Evolutionary conservation across 2,113 vertebrate genomes (phyloP).

Genomic region (Chaetodon auriga): DNA sequence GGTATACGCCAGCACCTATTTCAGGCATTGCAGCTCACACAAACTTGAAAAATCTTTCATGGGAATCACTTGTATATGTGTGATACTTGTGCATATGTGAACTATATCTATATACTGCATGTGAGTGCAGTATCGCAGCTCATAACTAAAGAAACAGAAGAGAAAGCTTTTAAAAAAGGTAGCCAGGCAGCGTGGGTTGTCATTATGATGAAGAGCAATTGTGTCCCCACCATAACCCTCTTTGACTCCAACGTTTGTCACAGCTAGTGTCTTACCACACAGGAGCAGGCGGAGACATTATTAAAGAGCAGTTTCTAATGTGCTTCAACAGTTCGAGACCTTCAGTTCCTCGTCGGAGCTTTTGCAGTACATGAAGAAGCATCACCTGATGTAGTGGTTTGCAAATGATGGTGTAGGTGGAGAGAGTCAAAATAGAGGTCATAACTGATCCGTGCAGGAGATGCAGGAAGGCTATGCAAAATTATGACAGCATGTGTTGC

Average conservation of each 20-base stretch:
- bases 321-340: slow-evolving; percentile 1
- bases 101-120: background rate
- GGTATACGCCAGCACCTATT: slow-evolving; percentile 1
- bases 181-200: background rate
- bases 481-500: background rate
- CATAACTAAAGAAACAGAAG: background rate
- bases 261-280: background rate
- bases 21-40: background rate
- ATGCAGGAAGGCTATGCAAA: slow-evolving; percentile 22
- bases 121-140: background rate
- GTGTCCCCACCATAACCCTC: slow-evolving; percentile 14
- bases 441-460: background rate
- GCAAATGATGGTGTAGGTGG: slow-evolving; percentile 17
- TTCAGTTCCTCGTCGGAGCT: background rate
- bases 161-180: slow-evolving; percentile 1
- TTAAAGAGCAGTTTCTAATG: slow-evolving; percentile 6
- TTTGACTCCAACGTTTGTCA: slow-evolving; percentile 44
- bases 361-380: slow-evolving; percentile 1
- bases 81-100: background rate
- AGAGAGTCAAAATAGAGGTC: slow-evolving; percentile 26
- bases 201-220: slow-evolving; percentile 21
- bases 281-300: background rate
- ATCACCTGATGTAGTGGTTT: background rate
- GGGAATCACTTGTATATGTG: background rate
- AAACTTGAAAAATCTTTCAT: background rate